These are phyloP conservation scores for Tauraco erythrolophus DNA, from an alignment of 2,113 vertebrate species.

Conservation along the genomic window DNA sequence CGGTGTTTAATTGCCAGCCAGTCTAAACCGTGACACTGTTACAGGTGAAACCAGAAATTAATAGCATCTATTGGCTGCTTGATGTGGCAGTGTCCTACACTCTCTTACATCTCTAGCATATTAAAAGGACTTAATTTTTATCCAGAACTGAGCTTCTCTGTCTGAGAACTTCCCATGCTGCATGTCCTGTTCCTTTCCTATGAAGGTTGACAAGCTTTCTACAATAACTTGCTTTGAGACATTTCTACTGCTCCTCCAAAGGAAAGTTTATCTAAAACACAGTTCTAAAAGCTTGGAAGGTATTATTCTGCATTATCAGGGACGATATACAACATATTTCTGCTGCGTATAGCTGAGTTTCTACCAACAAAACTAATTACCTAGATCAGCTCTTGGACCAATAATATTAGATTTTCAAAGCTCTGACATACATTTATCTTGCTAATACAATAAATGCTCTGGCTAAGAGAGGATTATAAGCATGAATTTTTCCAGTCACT, in stretches of 20 bases:
- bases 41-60: neutral
- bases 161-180: neutral
- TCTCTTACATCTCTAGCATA: neutral
- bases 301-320: neutral
- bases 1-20: no score
- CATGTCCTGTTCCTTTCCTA: neutral
- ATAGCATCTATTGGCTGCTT: neutral
- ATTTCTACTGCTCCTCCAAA: neutral
- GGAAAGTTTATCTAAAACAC: neutral
- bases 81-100: neutral
- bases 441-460: neutral
- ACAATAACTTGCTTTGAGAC: neutral
- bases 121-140: neutral
- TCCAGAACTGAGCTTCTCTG: neutral
- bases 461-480: neutral
- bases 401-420: neutral
- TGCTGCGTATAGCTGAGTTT: neutral
- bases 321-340: neutral
- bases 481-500: neutral
- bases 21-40: neutral
- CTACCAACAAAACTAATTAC: neutral
- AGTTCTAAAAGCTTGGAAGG: neutral
- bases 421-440: neutral
- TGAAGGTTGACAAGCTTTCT: fast-evolving
- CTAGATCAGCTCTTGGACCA: neutral